Evolutionary conservation across 2,113 vertebrate species (phyloP), one percentile per base, ranked within the genome.

Genomic region (Cynocephalus volans): DNA sequence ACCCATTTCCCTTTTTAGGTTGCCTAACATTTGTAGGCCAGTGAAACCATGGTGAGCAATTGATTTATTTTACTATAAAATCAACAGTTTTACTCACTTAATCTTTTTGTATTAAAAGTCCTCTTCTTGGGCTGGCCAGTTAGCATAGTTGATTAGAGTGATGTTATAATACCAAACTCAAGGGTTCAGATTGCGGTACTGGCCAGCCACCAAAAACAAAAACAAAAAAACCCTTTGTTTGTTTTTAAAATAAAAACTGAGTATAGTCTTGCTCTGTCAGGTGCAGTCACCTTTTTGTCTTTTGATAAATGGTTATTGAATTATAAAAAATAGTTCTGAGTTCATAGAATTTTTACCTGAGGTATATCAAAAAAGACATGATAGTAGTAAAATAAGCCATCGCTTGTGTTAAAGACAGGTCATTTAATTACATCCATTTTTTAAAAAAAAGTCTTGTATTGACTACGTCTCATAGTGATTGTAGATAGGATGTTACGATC

Each of bases 101-200:
- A n/a, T 90, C 12, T 56, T 96, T 88, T 87, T 90, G 12, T 86
- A 72, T 67, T 84, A 56, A 26, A 88, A 41, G 41, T 41, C 41
- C 41, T 41, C 41, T 41, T 41, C 41, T 41, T 41, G 41, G 41
- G 41, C 41, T 41, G 41, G 41, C 41, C 41, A 41, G 41, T 41
- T 41, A 41, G 41, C 41, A 41, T 4, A 41, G 41, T 41, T 41
- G 41, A 41, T 41, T 41, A 41, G 41, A 41, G 41, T 41, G 41
- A 41, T 41, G 41, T 41, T 41, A 41, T 41, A 41, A 41, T 41
- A 4, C 41, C 41, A 41, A 41, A 41, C 41, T 41, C 41, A 41
- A 41, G 41, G 41, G 41, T 41, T 41, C 41, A 41, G 41, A 3
- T 41, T 41, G 41, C 41, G 41, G 41, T 41, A 41, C 41, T 41